phyloP scores from a whole-genome alignment of 2,888 invertebrate genomes.

The Eucera pruinosa region DNA sequence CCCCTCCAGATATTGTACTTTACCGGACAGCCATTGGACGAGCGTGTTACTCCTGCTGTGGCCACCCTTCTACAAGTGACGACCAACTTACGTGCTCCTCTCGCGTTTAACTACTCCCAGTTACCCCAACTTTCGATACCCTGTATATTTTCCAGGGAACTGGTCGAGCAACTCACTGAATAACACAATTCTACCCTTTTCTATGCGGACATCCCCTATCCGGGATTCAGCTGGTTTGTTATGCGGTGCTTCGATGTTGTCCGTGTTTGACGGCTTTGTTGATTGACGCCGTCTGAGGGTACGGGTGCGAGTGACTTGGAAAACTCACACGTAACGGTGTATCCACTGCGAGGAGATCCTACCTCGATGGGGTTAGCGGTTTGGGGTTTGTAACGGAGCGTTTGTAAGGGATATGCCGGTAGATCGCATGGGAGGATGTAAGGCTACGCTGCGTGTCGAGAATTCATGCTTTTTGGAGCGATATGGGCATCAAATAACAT shows the following conservation, averaged over 20 bases:
- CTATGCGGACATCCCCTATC: background rate
- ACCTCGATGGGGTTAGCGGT: slow-evolving; percentile 15
- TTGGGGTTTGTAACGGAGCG: background rate
- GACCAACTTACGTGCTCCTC: slow-evolving; percentile 46
- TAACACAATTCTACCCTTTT: slow-evolving; percentile 27
- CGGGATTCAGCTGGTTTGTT: slow-evolving; percentile 13
- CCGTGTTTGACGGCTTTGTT: background rate
- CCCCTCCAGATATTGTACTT: slow-evolving; percentile 66
- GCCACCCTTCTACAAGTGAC: slow-evolving; percentile 33
- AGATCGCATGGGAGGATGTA: background rate
- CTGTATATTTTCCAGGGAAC: background rate
- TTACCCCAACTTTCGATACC: slow-evolving; percentile 24
- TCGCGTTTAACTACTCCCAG: slow-evolving; percentile 13
- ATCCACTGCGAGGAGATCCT: background rate
- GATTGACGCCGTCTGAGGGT: slow-evolving; percentile 13
- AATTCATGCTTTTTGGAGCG: background rate
- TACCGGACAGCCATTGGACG: slow-evolving; percentile 58
- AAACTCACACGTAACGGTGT: background rate
- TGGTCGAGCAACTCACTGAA: background rate
- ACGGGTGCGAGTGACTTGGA: background rate
- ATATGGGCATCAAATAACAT: no score
- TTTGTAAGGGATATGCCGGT: background rate
- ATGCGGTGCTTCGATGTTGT: background rate
- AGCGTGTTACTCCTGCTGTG: slow-evolving; percentile 45
- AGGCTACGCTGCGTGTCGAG: no score